These are phyloP conservation scores for Calameuta pallipes DNA, from an alignment of 2,888 invertebrate genomes.

Conservation along the genomic window DNA sequence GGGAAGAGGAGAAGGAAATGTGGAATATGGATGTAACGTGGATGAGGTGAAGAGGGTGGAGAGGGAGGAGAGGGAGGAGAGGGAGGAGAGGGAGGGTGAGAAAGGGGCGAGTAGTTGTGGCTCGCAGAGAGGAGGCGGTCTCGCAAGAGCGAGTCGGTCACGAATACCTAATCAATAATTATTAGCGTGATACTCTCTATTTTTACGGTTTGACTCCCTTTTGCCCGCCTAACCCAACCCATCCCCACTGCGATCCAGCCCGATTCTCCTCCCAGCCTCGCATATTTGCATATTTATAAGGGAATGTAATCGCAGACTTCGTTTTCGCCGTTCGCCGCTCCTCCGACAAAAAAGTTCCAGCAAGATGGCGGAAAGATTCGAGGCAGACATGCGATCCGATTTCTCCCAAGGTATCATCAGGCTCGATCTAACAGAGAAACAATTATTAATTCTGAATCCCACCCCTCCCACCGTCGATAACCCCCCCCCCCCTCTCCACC, in stretches of 20 bases:
- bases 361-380: conserved; percentile 66
- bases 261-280: conserved; percentile 21
- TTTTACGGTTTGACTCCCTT: conserved; percentile 46
- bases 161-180: conserved; percentile 64
- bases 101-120: conserved; percentile 4
- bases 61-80: conserved; percentile 18
- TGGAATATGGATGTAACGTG: conserved; percentile 23
- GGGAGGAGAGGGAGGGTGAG: conserved; percentile 13
- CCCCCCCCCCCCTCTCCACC: neutral
- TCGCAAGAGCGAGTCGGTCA: conserved; percentile 44
- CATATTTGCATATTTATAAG: conserved; percentile 66
- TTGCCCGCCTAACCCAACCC: conserved; percentile 17
- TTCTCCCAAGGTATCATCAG: conserved; percentile 32
- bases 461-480: neutral
- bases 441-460: neutral
- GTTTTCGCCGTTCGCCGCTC: conserved; percentile 62
- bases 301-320: conserved; percentile 64
- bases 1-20: conserved; percentile 16
- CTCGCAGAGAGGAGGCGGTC: neutral
- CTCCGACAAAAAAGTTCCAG: conserved; percentile 47
- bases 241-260: neutral
- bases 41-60: conserved; percentile 22
- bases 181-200: conserved; percentile 59
- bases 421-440: conserved; percentile 2
- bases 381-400: conserved; percentile 65